These are phyloP conservation scores for Zaprionus ghesquierei DNA, from an alignment of 1,140 invertebrate species.

Conservation along the genomic window DNA sequence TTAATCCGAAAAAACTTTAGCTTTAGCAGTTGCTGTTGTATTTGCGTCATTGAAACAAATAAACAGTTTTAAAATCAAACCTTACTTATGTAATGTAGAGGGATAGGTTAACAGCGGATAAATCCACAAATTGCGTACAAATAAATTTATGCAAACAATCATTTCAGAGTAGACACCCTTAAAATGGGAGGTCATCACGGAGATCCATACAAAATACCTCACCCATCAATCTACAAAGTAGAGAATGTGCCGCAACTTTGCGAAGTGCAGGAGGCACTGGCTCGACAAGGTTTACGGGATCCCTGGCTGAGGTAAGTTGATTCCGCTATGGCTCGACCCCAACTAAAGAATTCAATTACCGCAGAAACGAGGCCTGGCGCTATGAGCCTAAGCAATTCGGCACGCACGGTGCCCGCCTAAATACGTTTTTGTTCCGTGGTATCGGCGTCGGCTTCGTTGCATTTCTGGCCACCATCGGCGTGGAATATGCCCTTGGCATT, in stretches of 20 bases:
- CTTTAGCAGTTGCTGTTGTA: not conserved
- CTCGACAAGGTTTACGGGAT: conserved; percentile 88
- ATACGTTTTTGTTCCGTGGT: conserved; percentile 84
- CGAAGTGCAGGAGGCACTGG: conserved; percentile 85
- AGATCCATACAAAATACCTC: conserved; percentile 85
- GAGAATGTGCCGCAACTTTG: conserved; percentile 87
- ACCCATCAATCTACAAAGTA: conserved; percentile 89
- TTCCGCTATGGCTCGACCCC: not conserved
- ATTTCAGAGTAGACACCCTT: conserved; percentile 17
- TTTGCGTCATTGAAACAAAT: not conserved
- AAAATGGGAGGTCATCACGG: conserved; percentile 85
- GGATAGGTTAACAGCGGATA: conserved; percentile 47
- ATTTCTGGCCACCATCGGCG: conserved; percentile 85
- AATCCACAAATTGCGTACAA: not conserved
- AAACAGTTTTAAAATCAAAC: conserved; percentile 15
- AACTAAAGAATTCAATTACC: not conserved
- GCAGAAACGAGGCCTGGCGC: conserved; percentile 90
- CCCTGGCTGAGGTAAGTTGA: conserved; percentile 88
- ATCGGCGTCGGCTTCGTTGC: conserved; percentile 86
- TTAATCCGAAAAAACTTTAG: not conserved
- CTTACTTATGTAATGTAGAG: conserved; percentile 64
- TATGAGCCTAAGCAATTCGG: conserved; percentile 84
- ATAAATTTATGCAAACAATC: not conserved
- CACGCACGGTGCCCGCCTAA: conserved; percentile 74
- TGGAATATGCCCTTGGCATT: conserved; percentile 84